These are phyloP conservation scores for Mythimna pallens DNA, from an alignment of 2,888 invertebrate species.

Conservation along the genomic window DNA sequence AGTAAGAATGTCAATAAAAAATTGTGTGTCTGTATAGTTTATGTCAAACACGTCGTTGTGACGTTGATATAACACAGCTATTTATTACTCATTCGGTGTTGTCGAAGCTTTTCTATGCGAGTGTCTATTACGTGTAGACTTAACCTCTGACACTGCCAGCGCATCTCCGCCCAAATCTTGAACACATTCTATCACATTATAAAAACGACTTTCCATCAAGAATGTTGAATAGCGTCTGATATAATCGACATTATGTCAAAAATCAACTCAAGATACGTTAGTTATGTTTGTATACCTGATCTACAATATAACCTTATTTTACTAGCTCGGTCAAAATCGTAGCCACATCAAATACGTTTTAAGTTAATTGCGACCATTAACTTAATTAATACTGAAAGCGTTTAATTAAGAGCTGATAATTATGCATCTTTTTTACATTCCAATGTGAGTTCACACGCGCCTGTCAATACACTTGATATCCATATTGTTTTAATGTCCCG, in stretches of 20 bases:
- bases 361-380: constrained; percentile 14
- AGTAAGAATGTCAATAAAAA: constrained; percentile 33
- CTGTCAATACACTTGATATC: constrained; percentile 2
- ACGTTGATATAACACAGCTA: constrained; percentile 40
- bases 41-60: constrained; percentile 19
- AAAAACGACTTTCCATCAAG: constrained; percentile 66
- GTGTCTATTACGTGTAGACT: constrained; percentile 45
- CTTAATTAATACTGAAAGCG: constrained; percentile 6
- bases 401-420: constrained; percentile 23
- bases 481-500: constrained; percentile 3
- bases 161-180: constrained; percentile 38
- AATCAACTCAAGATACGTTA: constrained; percentile 22
- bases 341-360: constrained; percentile 6
- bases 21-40: constrained; percentile 22
- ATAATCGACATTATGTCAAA: constrained; percentile 53
- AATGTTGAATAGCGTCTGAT: constrained; percentile 57
- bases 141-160: constrained; percentile 69
- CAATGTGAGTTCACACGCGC: constrained; percentile 7
- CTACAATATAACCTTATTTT: constrained; percentile 12
- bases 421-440: constrained; percentile 6
- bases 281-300: constrained; percentile 13
- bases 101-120: constrained; percentile 24
- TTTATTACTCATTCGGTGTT: constrained; percentile 28
- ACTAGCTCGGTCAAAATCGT: neutral
- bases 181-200: constrained; percentile 53